phyloP scores from a whole-genome alignment of 2,888 invertebrate species.

The Tipula confusa region DNA sequence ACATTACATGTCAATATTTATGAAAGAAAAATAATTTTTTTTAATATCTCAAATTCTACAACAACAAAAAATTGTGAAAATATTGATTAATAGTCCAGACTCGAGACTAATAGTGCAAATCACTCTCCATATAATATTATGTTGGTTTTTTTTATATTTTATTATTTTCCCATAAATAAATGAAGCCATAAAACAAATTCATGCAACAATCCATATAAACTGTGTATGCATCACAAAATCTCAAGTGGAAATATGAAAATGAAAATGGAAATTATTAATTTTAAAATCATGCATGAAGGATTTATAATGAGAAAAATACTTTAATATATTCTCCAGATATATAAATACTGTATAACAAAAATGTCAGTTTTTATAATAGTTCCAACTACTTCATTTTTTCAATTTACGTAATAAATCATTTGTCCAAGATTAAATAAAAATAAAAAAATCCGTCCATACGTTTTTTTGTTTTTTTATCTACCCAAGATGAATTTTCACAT shows the following conservation, averaged over 20 bases:
- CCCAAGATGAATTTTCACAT: not conserved
- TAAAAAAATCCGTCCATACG: not conserved
- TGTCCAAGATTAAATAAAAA: not conserved
- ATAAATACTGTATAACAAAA: not conserved
- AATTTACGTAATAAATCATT: not conserved
- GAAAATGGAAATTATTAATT: not conserved
- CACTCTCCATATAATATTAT: too few relatives aligned
- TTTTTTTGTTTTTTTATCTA: not conserved
- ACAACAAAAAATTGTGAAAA: not conserved
- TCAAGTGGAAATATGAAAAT: slow-evolving; percentile 12
- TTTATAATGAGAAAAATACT: not conserved
- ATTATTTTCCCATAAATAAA: too few relatives aligned
- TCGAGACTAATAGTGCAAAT: not conserved
- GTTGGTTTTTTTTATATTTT: too few relatives aligned
- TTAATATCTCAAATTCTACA: not conserved
- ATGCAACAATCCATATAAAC: not conserved
- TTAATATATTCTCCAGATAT: not conserved
- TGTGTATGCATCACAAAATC: not conserved
- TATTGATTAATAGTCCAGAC: not conserved
- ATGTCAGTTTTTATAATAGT: not conserved
- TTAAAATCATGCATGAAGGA: slow-evolving; percentile 12
- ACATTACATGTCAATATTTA: not conserved
- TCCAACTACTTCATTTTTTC: not conserved
- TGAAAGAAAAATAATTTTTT: not conserved
- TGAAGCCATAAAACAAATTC: not conserved